Base-by-base conservation (phyloP, 2,888 invertebrate genomes). In the Agrypnus murinus region DNA sequence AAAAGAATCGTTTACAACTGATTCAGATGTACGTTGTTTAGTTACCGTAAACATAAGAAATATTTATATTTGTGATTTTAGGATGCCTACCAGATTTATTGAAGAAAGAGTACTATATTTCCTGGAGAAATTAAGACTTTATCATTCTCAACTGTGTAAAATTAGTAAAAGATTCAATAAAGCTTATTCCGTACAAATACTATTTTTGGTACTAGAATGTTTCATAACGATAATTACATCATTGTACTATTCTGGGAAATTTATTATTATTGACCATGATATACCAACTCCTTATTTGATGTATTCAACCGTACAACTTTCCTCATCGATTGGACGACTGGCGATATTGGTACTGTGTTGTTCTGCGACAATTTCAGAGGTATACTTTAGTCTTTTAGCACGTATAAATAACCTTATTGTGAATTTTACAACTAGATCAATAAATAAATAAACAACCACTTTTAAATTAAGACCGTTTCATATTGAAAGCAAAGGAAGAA, bases 141-240 rank as follows among this genome's bases (percentile, higher is more conserved):
- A 62, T 2, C 62, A 62, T 25, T 46, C 15, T 36, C n/a, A 48
- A 15, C 36, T 62, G 19, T 62, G 62, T 8, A 32, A 8, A 19
- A 32, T 14, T 1, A 62, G 48, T 8, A 62, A 45, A 45, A 8
- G 31, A 9, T 32, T 57, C 19, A 65, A 65, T 25, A 46, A 10
- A 0, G 45, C 19, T 0, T 65, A 57, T 14, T 46, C 65, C 1
- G n/a, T 46, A 1, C 65, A 65, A 31, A 15, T 65, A 45, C 15
- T 65, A 17, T 1, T 65, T 4, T 25, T 65, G 5, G 36, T 65
- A 2, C 15, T 34, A 2, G 34, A 65, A 25, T 43, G 40, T 7
- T 65, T 65, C 19, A 32, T 65, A 19, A 65, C 46, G 25, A 19
- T 58, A 10, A 57, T 55, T n/a, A 12, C 36, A 3, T 45, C 45